Conservation (phyloP, 2,797 vertebrate genomes). For the Echeneis naucrates region DNA sequence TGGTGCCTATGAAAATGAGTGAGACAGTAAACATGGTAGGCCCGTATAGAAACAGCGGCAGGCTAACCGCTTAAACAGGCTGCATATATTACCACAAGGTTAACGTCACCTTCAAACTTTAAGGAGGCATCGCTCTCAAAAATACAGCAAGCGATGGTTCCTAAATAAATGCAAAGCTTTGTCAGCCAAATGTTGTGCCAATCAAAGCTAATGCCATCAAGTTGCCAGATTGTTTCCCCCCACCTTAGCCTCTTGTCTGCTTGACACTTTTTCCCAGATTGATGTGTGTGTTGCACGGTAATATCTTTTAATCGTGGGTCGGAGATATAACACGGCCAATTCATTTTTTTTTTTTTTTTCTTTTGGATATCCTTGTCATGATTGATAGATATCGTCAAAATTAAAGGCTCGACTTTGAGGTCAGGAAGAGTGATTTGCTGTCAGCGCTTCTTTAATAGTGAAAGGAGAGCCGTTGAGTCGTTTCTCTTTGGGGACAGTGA, state of each 20-base stretch:
- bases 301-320: slow-evolving; percentile 80
- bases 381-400: slow-evolving; percentile 86
- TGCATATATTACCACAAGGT: slow-evolving; percentile 53
- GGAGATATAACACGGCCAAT: slow-evolving; percentile 76
- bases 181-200: slow-evolving; percentile 68
- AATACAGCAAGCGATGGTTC: slow-evolving; percentile 53
- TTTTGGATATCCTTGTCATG: slow-evolving; percentile 81
- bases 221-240: slow-evolving; percentile 57
- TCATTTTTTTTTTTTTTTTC: slow-evolving; percentile 68
- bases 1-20: slow-evolving; percentile 49
- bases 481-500: slow-evolving; percentile 79
- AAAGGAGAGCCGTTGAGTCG: slow-evolving; percentile 64
- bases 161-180: slow-evolving; percentile 69
- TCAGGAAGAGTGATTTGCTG: slow-evolving; percentile 86
- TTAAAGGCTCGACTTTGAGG: slow-evolving; percentile 84
- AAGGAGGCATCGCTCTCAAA: slow-evolving; percentile 70
- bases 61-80: slow-evolving; percentile 47
- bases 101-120: slow-evolving; percentile 74
- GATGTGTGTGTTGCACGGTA: slow-evolving; percentile 74
- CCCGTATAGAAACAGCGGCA: slow-evolving; percentile 40
- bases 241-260: slow-evolving; percentile 51
- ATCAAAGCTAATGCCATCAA: slow-evolving; percentile 65
- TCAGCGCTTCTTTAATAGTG: slow-evolving; percentile 81
- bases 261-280: slow-evolving; percentile 73
- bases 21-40: slow-evolving; percentile 29